Conservation (phyloP, 1,140 invertebrate genomes). For the Penaeus vannamei region DNA sequence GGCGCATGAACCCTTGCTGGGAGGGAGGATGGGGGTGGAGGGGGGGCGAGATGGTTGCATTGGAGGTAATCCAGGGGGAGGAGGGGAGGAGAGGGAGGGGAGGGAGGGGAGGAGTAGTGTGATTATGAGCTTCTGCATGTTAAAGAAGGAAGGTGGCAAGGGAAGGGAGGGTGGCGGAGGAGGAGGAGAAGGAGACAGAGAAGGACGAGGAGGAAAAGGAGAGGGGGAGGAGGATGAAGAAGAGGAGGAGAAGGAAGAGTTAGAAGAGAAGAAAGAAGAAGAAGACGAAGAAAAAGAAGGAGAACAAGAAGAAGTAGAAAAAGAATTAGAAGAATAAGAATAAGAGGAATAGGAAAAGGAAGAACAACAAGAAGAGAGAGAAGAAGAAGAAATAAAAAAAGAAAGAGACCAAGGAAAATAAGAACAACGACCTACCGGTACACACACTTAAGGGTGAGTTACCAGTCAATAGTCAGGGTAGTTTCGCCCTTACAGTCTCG, state of each 20-base stretch:
- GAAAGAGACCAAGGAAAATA: background rate
- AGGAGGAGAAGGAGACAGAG: background rate
- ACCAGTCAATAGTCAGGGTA: no score
- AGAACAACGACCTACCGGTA: no score
- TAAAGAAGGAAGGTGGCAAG: background rate
- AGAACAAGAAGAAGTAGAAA: background rate
- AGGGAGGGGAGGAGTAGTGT: background rate
- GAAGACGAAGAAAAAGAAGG: background rate
- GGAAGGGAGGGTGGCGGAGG: background rate
- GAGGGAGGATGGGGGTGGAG: background rate
- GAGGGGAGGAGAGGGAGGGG: background rate
- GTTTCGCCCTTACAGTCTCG: no score
- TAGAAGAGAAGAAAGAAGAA: background rate
- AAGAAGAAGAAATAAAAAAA: background rate
- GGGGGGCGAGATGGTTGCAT: background rate
- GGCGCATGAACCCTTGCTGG: no score
- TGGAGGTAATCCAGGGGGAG: background rate
- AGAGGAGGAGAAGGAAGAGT: background rate
- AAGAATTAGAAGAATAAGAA: background rate
- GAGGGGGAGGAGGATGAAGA: background rate
- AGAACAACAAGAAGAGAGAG: background rate
- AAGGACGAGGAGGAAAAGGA: background rate
- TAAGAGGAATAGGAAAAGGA: background rate
- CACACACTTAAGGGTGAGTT: no score
- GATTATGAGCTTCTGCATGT: background rate